Conservation (phyloP, 2,888 invertebrate species). For the Psylliodes chrysocephalus region DNA sequence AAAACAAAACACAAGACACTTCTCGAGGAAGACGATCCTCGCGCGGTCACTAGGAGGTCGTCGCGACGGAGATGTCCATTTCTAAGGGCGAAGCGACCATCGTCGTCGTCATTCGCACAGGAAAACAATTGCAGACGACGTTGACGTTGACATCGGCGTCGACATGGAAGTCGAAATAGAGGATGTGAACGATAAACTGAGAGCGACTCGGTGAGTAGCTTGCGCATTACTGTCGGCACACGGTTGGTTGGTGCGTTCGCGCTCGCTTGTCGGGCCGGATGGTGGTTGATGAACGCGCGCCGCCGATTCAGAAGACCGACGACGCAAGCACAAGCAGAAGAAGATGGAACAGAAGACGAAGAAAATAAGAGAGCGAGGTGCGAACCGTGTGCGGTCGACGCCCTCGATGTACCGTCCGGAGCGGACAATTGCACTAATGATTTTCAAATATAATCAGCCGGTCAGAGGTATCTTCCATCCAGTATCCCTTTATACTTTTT, state of each 20-base stretch:
- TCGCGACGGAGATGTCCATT: constrained; percentile 9
- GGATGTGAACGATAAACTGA: background rate
- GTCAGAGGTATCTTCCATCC: too few species aligned
- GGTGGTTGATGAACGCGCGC: constrained; percentile 15
- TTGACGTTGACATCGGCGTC: constrained; percentile 15
- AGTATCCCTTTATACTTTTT: too few species aligned
- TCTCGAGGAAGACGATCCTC: constrained; percentile 5
- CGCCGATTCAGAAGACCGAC: constrained; percentile 27
- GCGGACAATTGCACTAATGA: constrained; percentile 23
- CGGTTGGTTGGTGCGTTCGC: background rate
- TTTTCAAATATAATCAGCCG: too few species aligned
- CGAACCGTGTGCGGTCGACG: constrained; percentile 40
- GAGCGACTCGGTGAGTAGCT: constrained; percentile 28
- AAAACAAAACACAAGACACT: constrained; percentile 14
- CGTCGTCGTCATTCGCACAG: constrained; percentile 1
- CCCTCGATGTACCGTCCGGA: constrained; percentile 36
- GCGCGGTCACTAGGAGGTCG: constrained; percentile 10
- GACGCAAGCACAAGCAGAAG: constrained; percentile 10
- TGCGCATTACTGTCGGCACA: constrained; percentile 43
- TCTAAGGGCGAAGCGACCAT: constrained; percentile 7
- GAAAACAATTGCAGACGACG: constrained; percentile 16
- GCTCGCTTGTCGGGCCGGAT: background rate
- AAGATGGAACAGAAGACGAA: constrained; percentile 16
- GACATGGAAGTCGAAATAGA: constrained; percentile 18
- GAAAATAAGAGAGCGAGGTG: constrained; percentile 29